Evolutionary conservation across 2,797 vertebrate species (phyloP), one percentile per base, ranked within the genome.

Genomic region (Microctenopoma lineatum): DNA sequence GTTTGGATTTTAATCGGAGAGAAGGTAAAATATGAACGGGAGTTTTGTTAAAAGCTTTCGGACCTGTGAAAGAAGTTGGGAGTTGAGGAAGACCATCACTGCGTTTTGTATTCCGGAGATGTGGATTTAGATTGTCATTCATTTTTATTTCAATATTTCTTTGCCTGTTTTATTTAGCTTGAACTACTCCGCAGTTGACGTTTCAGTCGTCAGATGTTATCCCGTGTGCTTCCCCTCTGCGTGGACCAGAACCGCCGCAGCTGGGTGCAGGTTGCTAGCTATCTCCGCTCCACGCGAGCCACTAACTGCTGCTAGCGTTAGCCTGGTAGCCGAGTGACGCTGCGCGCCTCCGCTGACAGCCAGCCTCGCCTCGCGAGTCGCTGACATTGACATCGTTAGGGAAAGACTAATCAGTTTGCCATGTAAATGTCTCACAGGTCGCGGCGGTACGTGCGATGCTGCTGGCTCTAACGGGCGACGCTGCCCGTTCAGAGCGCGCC

Each of bases 1-100:
- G 95, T 96, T 89, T 93, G 95, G 94, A 94, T 94, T 95, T 92
- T 79, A 93, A 81, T 89, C 86, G 88, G 88, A 85, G 91, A 91
- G 91, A 94, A 96, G 95, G 95, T 95, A 95, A 95, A 92, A 87
- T 87, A 86, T 84, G 54, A 72, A 75, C 57, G 77, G 63, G 92
- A 89, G 80, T 91, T 39, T 91, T 81, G 76, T 51, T 75, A 84
- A 76, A 85, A 86, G 83, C 81, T 90, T 74, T 88, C 81, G 84
- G 91, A 90, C 86, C 89, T 81, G 82, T 87, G 90, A 91, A 91
- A 94, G 82, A 95, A 95, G 94, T 95, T 95, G 89, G 88, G 93
- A 94, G 92, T 91, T 91, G 87, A 91, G 87, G 88, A 87, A 83
- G 81, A 84, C 78, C 85, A 89, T 83, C 87, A 81, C 71, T 85